A percentile compares a stretch with the other conserved stretches of the same genome.
Evolutionary conservation across 2,113 vertebrate genomes (phyloP).

Genomic region (Polypterus senegalus): DNA sequence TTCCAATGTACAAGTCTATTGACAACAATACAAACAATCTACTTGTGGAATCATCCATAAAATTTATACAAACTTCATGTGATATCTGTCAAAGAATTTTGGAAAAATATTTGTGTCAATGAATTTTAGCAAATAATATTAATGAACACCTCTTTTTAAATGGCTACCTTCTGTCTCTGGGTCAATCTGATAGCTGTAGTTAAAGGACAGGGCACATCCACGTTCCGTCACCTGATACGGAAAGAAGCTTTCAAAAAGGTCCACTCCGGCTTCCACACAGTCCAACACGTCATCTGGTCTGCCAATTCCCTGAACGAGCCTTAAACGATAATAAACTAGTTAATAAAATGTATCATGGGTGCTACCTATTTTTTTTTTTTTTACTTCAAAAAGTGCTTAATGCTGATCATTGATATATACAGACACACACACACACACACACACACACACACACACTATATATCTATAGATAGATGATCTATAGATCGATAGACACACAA

Average conservation of each 20-base stretch:
- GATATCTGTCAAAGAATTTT: not conserved
- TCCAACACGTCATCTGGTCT: conserved; percentile 78
- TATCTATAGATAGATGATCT: not conserved
- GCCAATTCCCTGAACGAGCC: conserved; percentile 76
- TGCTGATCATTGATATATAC: not conserved
- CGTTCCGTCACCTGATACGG: conserved; percentile 84
- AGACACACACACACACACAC: conserved; percentile 10
- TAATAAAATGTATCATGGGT: too few species aligned
- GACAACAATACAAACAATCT: too few species aligned
- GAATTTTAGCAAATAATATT: too few species aligned
- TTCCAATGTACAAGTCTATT: too few species aligned
- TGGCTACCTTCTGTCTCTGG: conserved; percentile 66
- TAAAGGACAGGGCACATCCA: conserved; percentile 76
- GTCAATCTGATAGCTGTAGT: conserved; percentile 47
- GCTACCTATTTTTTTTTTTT: too few species aligned
- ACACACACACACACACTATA: not conserved
- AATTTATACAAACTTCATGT: not conserved
- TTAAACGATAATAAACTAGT: conserved; percentile 24
- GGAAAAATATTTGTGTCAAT: too few species aligned
- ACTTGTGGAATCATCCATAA: too few species aligned
- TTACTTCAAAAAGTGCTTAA: not conserved
- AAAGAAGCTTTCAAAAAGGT: conserved; percentile 90
- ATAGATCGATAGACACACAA: not conserved
- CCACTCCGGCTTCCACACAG: conserved; percentile 77
- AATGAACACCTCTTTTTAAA: not conserved